Percentiles rank a stretch among this genome's conserved stretches.
phyloP scores from a whole-genome alignment of 2,113 vertebrate species.

The Archilochus colubris region DNA sequence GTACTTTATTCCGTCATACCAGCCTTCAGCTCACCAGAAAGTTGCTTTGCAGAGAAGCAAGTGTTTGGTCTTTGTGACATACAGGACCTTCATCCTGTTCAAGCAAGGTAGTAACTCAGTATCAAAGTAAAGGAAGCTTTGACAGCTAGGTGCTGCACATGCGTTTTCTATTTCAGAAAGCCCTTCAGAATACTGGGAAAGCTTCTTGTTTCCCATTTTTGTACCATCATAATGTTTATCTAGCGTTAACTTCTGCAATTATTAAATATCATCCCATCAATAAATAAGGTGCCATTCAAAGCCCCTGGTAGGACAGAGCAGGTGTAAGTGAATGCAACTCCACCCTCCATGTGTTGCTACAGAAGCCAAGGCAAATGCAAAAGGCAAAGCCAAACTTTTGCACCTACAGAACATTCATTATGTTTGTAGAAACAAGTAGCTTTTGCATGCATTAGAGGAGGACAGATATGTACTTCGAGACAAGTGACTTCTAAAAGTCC shows the following conservation, averaged over 20 bases:
- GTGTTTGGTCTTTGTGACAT: not conserved
- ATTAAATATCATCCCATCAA: not conserved
- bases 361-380: not conserved
- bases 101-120: not conserved
- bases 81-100: not conserved
- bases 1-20: not conserved
- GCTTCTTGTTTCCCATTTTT: not conserved
- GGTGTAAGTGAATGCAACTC: not conserved
- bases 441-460: not conserved
- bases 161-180: not conserved
- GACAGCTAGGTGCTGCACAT: not conserved
- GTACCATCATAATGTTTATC: not conserved
- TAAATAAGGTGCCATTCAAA: not conserved
- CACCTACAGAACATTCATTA: not conserved
- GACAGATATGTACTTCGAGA: not conserved
- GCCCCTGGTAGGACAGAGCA: not conserved
- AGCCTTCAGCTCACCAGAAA: not conserved
- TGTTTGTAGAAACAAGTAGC: not conserved
- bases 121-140: not conserved
- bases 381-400: not conserved
- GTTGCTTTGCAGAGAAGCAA: rapidly evolving
- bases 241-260: not conserved
- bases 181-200: not conserved
- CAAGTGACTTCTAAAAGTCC: not conserved
- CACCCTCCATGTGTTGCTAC: not conserved